Evolutionary conservation across 2,113 vertebrate genomes (phyloP), one percentile per base, ranked within the genome.

Genomic region (Ancistrus triradiatus): DNA sequence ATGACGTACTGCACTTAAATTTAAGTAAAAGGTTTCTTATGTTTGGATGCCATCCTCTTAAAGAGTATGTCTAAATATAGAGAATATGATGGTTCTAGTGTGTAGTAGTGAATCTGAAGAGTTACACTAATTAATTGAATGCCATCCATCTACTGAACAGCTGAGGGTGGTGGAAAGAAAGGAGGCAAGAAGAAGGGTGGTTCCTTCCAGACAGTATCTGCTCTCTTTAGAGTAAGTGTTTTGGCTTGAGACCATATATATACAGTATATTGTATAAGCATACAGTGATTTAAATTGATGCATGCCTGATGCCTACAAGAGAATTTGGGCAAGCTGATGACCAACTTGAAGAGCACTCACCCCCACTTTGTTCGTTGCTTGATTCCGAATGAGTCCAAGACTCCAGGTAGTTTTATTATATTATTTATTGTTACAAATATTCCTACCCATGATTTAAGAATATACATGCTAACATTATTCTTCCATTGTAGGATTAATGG

Each of bases 131-230:
- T n/a, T n/a, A n/a, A n/a, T n/a, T n/a, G n/a, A n/a, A n/a, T 37
- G n/a, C 24, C 11, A 15, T 13, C 13, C 7, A 22, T 9, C 18
- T 0, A 15, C 25, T 8, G 25, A 37, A 18, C 50, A 69, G 62
- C 56, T 13, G 69, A 66, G 6, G 1, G 9, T 0, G 35, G 81
- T 17, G 31, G 82, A 42, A 96, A 95, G 81, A 97, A 95, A 65
- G 90, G 65, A 0, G 85, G 72, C 58, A 97, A 97, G 80, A 97
- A 97, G 86, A 97, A 97, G 85, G 95, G 95, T 48, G 92, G 91
- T n/a, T 97, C 95, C 57, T 95, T 97, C 80, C 95, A 97, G 83
- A 97, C 94, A 0, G 95, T 97, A 43, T 97, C 94, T 0, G 92
- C 93, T 69, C 85, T 94, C 57, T 96, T 96, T 77, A 92, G 94